Evolutionary conservation across 2,797 vertebrate genomes (phyloP).

Genomic region (Poeciliopsis paucimaculata): DNA sequence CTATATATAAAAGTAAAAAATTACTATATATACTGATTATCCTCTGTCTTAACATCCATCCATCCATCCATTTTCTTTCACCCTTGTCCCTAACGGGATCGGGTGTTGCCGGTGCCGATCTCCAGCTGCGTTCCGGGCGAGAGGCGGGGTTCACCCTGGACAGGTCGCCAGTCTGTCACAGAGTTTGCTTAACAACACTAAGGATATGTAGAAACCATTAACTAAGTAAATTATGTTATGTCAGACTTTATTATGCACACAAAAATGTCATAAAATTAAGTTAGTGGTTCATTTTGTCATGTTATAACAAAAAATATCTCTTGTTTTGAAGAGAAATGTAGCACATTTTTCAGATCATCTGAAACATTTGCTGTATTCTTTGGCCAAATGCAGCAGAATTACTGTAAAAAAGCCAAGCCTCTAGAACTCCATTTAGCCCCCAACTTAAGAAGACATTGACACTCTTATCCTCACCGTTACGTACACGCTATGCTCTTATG

Average conservation of each 20-base stretch:
- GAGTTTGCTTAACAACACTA: too few species aligned
- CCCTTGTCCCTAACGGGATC: too few species aligned
- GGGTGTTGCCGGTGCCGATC: too few species aligned
- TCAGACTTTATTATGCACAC: not conserved
- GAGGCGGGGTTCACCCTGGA: too few species aligned
- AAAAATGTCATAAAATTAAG: not conserved
- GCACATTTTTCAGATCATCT: not conserved
- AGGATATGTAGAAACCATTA: not conserved
- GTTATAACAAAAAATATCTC: not conserved
- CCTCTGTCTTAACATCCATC: too few species aligned
- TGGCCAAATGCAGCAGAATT: not conserved
- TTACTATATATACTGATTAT: too few species aligned
- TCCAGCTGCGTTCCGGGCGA: too few species aligned
- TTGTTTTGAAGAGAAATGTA: not conserved
- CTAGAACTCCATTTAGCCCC: not conserved
- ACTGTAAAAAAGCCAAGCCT: not conserved
- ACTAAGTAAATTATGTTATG: not conserved
- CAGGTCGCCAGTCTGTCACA: too few species aligned
- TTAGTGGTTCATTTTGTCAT: not conserved
- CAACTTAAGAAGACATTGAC: not conserved
- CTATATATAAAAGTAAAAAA: too few species aligned
- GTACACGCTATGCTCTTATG: not conserved
- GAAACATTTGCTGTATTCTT: not conserved
- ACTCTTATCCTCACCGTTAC: not conserved
- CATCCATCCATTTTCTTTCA: too few species aligned